These are phyloP conservation scores for Autographa gamma DNA, from an alignment of 2,888 invertebrate species.

Conservation along the genomic window DNA sequence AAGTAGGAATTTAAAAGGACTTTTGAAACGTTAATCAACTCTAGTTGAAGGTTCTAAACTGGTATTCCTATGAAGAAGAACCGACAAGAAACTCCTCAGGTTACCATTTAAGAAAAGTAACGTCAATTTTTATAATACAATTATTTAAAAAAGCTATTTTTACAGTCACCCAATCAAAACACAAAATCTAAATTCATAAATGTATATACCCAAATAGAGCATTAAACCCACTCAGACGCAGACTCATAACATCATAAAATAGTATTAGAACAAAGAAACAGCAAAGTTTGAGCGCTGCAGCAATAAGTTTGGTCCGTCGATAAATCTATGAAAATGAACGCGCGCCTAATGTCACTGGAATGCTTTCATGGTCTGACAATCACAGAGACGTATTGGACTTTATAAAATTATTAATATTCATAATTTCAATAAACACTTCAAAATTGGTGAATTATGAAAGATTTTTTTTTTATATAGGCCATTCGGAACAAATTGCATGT, in stretches of 20 bases:
- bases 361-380: slow-evolving; percentile 85
- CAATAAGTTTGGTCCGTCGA: slow-evolving; percentile 84
- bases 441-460: too few species aligned
- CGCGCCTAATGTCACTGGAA: slow-evolving; percentile 82
- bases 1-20: too few species aligned
- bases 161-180: not conserved
- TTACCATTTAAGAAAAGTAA: too few species aligned
- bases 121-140: too few species aligned
- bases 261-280: slow-evolving; percentile 24
- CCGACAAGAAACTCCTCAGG: too few species aligned
- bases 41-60: too few species aligned
- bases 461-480: too few species aligned
- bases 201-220: not conserved
- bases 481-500: not conserved
- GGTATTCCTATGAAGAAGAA: too few species aligned
- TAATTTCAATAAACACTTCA: too few species aligned
- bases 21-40: too few species aligned
- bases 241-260: slow-evolving; percentile 21
- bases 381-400: slow-evolving; percentile 69
- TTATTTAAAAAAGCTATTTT: too few species aligned
- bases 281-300: slow-evolving; percentile 74
- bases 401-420: slow-evolving; percentile 16
- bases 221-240: not conserved
- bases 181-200: not conserved
- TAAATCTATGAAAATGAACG: slow-evolving; percentile 89